These are phyloP conservation scores for Alligator sinensis DNA, from an alignment of 2,113 vertebrate genomes.

Conservation along the genomic window DNA sequence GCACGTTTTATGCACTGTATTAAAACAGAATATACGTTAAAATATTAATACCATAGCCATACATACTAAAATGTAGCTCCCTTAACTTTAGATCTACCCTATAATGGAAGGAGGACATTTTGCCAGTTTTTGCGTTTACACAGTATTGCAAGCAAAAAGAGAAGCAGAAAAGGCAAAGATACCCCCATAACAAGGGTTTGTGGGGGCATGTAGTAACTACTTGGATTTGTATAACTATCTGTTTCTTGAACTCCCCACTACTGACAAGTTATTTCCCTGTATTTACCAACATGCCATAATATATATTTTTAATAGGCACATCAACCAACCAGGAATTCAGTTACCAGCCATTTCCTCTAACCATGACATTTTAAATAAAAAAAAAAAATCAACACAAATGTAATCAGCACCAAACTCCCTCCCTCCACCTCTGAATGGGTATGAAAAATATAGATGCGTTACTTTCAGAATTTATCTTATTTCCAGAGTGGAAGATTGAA, in stretches of 20 bases:
- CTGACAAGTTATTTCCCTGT: not conserved
- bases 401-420: not conserved
- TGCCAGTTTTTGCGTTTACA: not conserved
- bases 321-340: conserved; percentile 29
- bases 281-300: conserved; percentile 6
- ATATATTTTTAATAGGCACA: not conserved
- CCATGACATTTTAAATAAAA: conserved; percentile 34
- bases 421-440: not conserved
- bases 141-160: not conserved
- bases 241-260: not conserved
- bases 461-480: not conserved
- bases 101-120: not conserved
- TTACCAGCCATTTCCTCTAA: not conserved
- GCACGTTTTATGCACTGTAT: not conserved
- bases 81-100: not conserved
- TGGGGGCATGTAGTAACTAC: conserved; percentile 22
- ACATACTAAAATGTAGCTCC: not conserved
- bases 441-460: not conserved
- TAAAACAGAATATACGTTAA: not conserved
- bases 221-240: not conserved
- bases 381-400: conserved; percentile 3
- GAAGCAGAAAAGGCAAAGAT: not conserved
- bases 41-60: too few relatives aligned
- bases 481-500: not conserved
- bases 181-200: not conserved